Evolutionary conservation across 2,888 invertebrate genomes (phyloP), one percentile per base, ranked within the genome.

Genomic region (Xylota sylvarum): DNA sequence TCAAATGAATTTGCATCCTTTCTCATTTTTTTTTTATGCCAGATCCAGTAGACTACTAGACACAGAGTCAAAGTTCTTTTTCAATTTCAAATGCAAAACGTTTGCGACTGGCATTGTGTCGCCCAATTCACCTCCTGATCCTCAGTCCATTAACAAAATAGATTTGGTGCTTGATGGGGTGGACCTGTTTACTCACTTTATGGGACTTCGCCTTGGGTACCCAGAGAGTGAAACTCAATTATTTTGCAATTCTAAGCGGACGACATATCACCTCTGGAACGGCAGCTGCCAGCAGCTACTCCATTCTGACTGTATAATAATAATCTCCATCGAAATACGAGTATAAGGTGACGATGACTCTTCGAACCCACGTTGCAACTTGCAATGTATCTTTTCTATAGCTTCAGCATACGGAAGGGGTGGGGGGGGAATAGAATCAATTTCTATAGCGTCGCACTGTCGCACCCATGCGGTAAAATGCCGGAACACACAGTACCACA

Each of bases 171-270:
- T 40, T 55, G n/a, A 37, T 19, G 10, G 48, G 27, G 30, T 14
- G 72, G 30, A 79, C 48, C 56, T 72, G 35, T 48, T 67, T 23
- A 19, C 37, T 56, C 30, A 9, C 32, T 43, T 17, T 60, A 37
- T 65, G 35, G 2, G 32, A 32, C 62, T 43, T 62, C 27, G 40
- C 40, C 48, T n/a, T n/a, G n/a, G n/a, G 9, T 17, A 40, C 65
- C 10, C 43, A 46, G 46, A 35, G 37, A 46, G 46, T 27, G 37
- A 23, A 19, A 48, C 27, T 58, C 69, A 85, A 85, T 81, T 76
- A 85, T 76, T 81, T 85, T 85, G 80, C 81, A 81, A 85, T 85
- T 85, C 81, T 46, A 85, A 85, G 48, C 52, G 46, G 48, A 67
- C 76, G 85, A 81, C 76, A 70, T 65, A 81, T 85, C 70, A 81